Evolutionary conservation across 1,140 invertebrate species (phyloP).

Genomic region (Vollenhovia emeryi): DNA sequence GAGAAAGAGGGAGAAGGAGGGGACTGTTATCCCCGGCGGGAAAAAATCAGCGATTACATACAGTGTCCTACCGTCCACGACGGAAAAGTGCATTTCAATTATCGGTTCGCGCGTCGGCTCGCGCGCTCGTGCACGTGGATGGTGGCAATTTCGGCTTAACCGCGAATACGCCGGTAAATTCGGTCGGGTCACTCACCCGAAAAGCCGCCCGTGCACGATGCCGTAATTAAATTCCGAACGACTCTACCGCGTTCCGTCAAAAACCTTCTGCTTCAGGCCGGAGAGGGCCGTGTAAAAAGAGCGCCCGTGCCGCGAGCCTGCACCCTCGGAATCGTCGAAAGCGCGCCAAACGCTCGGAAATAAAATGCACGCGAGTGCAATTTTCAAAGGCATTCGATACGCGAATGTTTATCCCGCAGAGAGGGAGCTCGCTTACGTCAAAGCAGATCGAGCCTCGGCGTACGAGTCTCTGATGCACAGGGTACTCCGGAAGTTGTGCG

Average conservation of each 20-base stretch:
- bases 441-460: background rate
- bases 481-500: background rate
- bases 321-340: slow-evolving; percentile 10
- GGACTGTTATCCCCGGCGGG: slow-evolving; percentile 10
- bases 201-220: slow-evolving; percentile 64
- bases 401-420: slow-evolving; percentile 21
- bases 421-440: background rate
- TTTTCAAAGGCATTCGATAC: slow-evolving; percentile 44
- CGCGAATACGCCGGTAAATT: slow-evolving; percentile 66
- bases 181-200: slow-evolving; percentile 65
- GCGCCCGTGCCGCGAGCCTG: background rate
- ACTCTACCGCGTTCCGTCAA: slow-evolving; percentile 63
- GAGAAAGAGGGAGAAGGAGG: background rate
- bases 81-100: slow-evolving; percentile 74
- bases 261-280: slow-evolving; percentile 59
- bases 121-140: slow-evolving; percentile 42
- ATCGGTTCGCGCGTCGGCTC: slow-evolving; percentile 58
- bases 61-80: slow-evolving; percentile 42
- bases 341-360: slow-evolving; percentile 10
- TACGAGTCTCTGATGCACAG: background rate
- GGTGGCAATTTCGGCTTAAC: slow-evolving; percentile 70
- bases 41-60: slow-evolving; percentile 64
- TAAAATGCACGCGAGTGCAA: slow-evolving; percentile 18
- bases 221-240: slow-evolving; percentile 74
- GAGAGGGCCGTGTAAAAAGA: slow-evolving; percentile 37